Percentiles rank a stretch among this genome's conserved stretches.
Conservation (phyloP, 2,113 vertebrate species). For the Mionectes macconnelli region DNA sequence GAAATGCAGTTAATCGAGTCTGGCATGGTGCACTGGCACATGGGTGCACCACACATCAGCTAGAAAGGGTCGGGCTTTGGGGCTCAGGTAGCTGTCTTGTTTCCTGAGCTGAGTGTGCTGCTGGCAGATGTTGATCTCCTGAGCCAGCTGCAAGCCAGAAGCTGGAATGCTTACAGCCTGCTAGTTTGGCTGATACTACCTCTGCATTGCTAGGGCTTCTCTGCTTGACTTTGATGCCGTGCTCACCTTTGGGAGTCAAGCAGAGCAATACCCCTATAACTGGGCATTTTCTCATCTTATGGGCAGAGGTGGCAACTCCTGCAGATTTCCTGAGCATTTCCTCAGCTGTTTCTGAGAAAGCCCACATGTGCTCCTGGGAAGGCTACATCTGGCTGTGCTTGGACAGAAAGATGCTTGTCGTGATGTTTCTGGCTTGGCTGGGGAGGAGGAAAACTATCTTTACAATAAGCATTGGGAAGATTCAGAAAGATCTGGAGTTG, state of each 20-base stretch:
- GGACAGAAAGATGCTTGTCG: not conserved
- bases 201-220: not conserved
- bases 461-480: not conserved
- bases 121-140: not conserved
- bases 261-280: not conserved
- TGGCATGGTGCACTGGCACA: not conserved
- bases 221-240: not conserved
- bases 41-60: not conserved
- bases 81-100: not conserved
- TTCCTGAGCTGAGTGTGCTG: not conserved
- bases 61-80: not conserved
- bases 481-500: slow-evolving; percentile 1
- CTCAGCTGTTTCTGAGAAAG: not conserved
- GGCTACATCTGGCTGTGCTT: not conserved
- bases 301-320: not conserved
- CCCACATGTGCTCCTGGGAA: not conserved
- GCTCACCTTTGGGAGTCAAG: not conserved
- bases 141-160: not conserved
- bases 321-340: not conserved
- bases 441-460: not conserved
- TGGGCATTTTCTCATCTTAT: not conserved
- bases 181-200: not conserved
- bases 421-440: not conserved
- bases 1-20: not conserved
- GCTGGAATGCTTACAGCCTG: not conserved